These are phyloP conservation scores for Magallana ariakensis DNA, from an alignment of 1,140 invertebrate species.

Conservation along the genomic window DNA sequence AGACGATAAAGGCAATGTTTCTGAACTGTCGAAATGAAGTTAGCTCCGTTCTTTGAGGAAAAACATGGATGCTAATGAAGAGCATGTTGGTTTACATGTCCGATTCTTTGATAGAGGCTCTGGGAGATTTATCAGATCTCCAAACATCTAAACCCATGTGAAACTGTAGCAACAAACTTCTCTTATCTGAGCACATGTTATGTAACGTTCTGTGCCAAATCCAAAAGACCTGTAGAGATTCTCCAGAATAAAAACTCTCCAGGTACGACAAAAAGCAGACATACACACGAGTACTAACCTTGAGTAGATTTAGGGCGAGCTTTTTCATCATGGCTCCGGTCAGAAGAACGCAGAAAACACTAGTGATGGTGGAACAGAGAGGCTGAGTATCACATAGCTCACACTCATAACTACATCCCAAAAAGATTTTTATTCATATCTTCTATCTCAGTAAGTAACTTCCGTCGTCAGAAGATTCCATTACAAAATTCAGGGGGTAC, in stretches of 20 bases:
- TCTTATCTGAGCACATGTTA: slow-evolving; percentile 7
- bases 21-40: not conserved
- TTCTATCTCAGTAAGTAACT: slow-evolving; percentile 26
- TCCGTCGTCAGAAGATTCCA: slow-evolving; percentile 29
- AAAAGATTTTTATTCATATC: slow-evolving; percentile 20
- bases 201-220: not conserved
- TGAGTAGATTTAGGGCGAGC: slow-evolving; percentile 54
- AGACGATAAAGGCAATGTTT: not conserved
- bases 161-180: slow-evolving; percentile 14
- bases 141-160: not conserved
- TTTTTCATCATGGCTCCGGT: slow-evolving; percentile 56
- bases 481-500: not conserved
- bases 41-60: not conserved
- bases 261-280: slow-evolving; percentile 19
- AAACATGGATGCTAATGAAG: slow-evolving; percentile 5
- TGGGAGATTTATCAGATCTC: not conserved
- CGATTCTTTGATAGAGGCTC: not conserved
- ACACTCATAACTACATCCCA: slow-evolving; percentile 18
- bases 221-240: slow-evolving; percentile 2
- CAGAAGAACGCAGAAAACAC: slow-evolving; percentile 6
- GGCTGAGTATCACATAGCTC: not conserved
- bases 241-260: not conserved
- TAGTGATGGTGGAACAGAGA: not conserved
- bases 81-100: not conserved
- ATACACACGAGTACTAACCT: slow-evolving; percentile 42